These are phyloP conservation scores for Tinamus guttatus DNA, from an alignment of 2,113 vertebrate genomes.

Conservation along the genomic window DNA sequence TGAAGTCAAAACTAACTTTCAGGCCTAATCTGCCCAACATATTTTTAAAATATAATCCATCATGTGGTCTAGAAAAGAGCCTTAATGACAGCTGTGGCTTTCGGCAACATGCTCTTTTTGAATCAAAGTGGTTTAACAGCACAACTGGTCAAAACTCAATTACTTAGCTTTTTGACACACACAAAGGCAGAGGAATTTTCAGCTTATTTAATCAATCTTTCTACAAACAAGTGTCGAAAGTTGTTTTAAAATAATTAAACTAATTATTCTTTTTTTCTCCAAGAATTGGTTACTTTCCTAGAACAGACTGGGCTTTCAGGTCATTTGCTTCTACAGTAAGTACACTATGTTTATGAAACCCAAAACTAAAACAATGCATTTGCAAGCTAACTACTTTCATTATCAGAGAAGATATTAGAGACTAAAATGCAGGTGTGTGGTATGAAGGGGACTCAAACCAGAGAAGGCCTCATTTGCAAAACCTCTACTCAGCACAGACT, in stretches of 20 bases:
- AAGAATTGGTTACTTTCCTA: background rate
- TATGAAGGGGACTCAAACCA: background rate
- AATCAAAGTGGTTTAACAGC: conserved; percentile 29
- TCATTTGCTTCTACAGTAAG: background rate
- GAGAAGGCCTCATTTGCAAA: background rate
- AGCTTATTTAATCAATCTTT: background rate
- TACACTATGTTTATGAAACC: background rate
- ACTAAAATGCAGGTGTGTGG: background rate
- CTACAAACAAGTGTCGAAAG: background rate
- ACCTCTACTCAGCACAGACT: background rate
- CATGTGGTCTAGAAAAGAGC: background rate
- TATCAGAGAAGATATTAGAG: background rate
- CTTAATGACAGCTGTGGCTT: background rate
- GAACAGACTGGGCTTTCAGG: background rate
- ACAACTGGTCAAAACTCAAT: background rate
- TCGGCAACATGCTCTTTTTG: background rate
- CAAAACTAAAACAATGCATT: background rate
- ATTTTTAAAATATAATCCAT: conserved; percentile 14
- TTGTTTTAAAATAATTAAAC: background rate
- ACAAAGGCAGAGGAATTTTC: background rate
- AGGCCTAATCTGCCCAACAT: conserved; percentile 12
- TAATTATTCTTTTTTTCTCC: background rate
- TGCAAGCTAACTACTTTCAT: background rate
- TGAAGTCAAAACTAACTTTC: conserved; percentile 2
- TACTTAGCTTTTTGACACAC: background rate